Percentiles rank a stretch among this genome's conserved stretches.
Conservation (phyloP, 2,888 invertebrate genomes). For the Mesorhabditis sp. region DNA sequence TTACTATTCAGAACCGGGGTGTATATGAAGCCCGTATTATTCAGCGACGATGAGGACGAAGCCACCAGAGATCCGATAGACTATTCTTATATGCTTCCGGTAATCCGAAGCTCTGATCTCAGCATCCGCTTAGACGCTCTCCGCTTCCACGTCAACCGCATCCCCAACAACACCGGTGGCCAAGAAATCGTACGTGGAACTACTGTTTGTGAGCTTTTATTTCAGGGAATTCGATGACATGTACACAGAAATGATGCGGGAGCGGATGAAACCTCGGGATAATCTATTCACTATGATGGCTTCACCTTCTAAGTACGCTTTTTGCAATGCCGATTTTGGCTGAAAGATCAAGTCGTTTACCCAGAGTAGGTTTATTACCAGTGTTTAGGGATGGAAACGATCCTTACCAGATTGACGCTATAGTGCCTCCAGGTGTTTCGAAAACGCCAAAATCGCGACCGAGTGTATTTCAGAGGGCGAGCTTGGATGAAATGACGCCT, state of each 20-base stretch:
- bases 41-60: conserved; percentile 2
- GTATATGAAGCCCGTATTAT: background rate
- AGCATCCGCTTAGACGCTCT: background rate
- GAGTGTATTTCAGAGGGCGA: too few relatives aligned
- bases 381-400: too few relatives aligned
- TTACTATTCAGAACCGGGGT: too few relatives aligned
- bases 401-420: too few relatives aligned
- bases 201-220: background rate
- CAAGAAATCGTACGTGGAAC: background rate
- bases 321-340: too few relatives aligned
- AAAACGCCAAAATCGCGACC: too few relatives aligned
- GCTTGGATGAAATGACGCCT: too few relatives aligned
- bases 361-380: too few relatives aligned
- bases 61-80: background rate
- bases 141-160: background rate
- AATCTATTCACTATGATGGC: background rate
- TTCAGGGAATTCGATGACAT: background rate
- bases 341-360: too few relatives aligned
- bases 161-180: background rate
- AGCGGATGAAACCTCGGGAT: background rate
- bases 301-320: background rate
- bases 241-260: background rate
- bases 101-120: background rate
- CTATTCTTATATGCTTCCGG: background rate
- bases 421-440: too few relatives aligned